Base-by-base conservation (phyloP, 1,140 invertebrate genomes). In the Tribolium madens region DNA sequence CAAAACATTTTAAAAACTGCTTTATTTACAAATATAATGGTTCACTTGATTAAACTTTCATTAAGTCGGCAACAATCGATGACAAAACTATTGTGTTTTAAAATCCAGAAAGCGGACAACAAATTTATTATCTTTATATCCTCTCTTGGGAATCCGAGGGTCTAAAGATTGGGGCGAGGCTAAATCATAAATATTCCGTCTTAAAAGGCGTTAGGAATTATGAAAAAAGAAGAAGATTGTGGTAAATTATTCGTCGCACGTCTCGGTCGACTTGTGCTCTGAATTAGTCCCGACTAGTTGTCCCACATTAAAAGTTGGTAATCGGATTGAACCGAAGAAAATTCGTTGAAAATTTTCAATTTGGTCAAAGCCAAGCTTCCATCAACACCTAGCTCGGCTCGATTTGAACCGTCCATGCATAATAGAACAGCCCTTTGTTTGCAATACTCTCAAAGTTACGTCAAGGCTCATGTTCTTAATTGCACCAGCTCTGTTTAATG, bases 381-480 rank as follows among this genome's bases (percentile, higher is more conserved):
- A 64, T 31, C 57, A 64, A 64, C 57, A 57, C 52, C 52, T 57
- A 57, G 14, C 21, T 33, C 26, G 26, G 57, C 57, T 64, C 57
- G 57, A 64, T 64, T 64, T 64, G 57, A 64, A 26, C 57, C 12
- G 26, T n/a, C 21, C 26, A 31, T 64, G 57, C 57, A 64, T 64
- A 64, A 64, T 64, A 64, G 57, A 64, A 33, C 21, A 33, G 57
- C 26, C 26, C 57, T 64, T 64, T 64, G 57, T 64, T 64, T 64
- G 57, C 57, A 64, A 64, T 64, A 64, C 57, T 26, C 57, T 64
- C 57, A 64, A 64, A 64, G 57, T 64, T 64, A 31, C 57, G 57
- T 64, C 57, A 31, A 64, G 57, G 57, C 57, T 64, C 57, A 10
- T 64, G 21, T 26, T 64, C 57, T 64, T 64, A 64, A 64, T 64